Conservation (phyloP, 2,797 vertebrate species). For the Micrastur ruficollis region DNA sequence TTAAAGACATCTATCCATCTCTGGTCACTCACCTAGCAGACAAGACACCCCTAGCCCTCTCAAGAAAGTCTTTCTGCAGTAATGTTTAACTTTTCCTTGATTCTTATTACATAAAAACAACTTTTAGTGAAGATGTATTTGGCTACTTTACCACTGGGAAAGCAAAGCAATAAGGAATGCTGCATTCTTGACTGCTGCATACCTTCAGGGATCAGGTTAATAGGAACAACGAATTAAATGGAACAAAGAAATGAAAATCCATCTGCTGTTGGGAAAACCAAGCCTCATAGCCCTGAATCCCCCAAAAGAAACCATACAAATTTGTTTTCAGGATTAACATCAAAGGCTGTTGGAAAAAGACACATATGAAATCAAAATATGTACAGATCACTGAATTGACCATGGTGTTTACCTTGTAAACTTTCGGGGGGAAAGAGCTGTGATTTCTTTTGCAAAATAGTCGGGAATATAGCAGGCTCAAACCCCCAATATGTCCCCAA, state of each 20-base stretch:
- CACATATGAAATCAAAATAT: background rate
- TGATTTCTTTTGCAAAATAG: background rate
- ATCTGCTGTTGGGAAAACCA: constrained; percentile 40
- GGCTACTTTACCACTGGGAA: background rate
- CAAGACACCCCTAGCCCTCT: background rate
- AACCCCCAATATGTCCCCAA: background rate
- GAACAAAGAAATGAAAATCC: constrained; percentile 50
- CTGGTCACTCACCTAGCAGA: background rate
- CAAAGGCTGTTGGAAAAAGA: background rate
- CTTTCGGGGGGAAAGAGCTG: background rate
- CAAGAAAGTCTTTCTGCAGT: background rate
- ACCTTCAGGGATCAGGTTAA: constrained; percentile 35
- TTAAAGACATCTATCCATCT: background rate
- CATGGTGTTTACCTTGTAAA: background rate
- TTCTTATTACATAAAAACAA: background rate
- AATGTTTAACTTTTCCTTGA: background rate
- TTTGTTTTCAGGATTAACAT: constrained; percentile 12
- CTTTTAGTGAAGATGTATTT: background rate
- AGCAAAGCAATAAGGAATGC: constrained; percentile 18
- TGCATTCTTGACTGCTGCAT: background rate
- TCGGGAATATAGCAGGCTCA: background rate
- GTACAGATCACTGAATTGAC: background rate
- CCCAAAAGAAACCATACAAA: background rate
- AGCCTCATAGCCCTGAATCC: background rate
- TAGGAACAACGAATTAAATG: constrained; percentile 18